Evolutionary conservation across 2,113 vertebrate species (phyloP), one percentile per base, ranked within the genome.

Genomic region (Sinocyclocheilus maitianheensis): DNA sequence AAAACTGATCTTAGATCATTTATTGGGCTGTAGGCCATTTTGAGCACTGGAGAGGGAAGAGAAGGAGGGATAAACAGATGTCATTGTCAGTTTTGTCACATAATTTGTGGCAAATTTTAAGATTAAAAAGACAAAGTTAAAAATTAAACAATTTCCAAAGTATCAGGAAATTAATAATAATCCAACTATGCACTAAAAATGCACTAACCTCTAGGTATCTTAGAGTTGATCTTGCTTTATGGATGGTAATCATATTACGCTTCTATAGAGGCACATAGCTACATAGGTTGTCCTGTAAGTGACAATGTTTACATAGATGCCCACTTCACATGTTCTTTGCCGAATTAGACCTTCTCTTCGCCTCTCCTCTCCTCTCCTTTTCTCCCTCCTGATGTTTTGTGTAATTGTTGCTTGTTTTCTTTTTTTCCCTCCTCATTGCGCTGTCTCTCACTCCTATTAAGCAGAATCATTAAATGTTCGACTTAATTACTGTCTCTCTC

Each of bases 381-480:
- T 74, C 69, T 77, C 48, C 90, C 88, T 89, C 89, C 86, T 88
- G 58, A 48, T 88, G 58, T 76, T 86, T 55, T 55, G 60, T 72
- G 22, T 83, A 81, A 83, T 84, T 81, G 88, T 90, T 87, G 87
- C 85, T 89, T 85, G 83, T 48, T 78, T 81, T 86, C 76, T 77
- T 87, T 76, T 69, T 88, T 77, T 82, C 43, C 82, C 55, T 46
- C 24, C 43, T 69, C 20, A 60, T 30, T 72, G 3, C 60, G 78
- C 94, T 86, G 94, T 82, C 92, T 87, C 92, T 93, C 93, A 93
- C 92, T 91, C 92, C 93, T 94, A 97, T 97, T 98, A 98, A 96
- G 95, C 94, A 96, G 96, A 97, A 96, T 97, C 97, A 97, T 97
- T 97, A 96, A 97, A 96, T 95, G 96, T 96, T 97, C 95, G 96